These are phyloP conservation scores for Drosophila anomelani DNA, from an alignment of 2,888 invertebrate genomes.

Conservation along the genomic window DNA sequence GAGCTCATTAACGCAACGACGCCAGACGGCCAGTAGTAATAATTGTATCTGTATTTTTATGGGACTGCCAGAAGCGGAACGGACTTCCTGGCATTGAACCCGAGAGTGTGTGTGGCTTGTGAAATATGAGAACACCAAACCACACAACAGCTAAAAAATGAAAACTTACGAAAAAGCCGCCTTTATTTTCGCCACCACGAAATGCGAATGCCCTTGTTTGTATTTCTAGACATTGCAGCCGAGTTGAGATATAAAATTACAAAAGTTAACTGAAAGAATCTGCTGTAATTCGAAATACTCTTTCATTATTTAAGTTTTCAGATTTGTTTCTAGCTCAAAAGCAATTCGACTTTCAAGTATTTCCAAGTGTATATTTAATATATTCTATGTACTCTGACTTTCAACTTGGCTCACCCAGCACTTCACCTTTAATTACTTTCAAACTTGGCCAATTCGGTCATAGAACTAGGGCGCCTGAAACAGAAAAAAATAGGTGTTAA, in stretches of 20 bases:
- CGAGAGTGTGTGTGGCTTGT: conserved; percentile 56
- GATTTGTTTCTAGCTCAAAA: neutral
- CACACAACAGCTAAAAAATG: conserved; percentile 36
- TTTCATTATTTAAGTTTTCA: neutral
- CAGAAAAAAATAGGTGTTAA: conserved; percentile 21
- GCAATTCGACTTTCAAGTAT: neutral
- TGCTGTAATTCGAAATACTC: neutral
- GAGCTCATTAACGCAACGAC: conserved; percentile 57
- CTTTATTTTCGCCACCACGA: conserved; percentile 13
- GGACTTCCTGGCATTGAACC: conserved; percentile 75
- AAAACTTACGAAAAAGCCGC: conserved; percentile 30
- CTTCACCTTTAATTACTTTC: conserved; percentile 12
- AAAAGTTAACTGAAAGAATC: neutral
- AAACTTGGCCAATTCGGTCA: neutral
- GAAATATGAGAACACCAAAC: conserved; percentile 59
- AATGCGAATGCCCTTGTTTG: conserved; percentile 31
- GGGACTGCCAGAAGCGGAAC: conserved; percentile 67
- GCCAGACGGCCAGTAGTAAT: conserved; percentile 47
- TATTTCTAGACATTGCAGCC: neutral
- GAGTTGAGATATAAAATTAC: no score
- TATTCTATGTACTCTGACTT: neutral
- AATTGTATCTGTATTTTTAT: conserved; percentile 50
- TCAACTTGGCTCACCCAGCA: neutral
- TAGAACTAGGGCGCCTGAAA: conserved; percentile 17
- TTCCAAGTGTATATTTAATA: neutral